These are phyloP conservation scores for Stichodactyla mertensii DNA, from an alignment of 64 coral and sea anemone species.

Conservation along the genomic window DNA sequence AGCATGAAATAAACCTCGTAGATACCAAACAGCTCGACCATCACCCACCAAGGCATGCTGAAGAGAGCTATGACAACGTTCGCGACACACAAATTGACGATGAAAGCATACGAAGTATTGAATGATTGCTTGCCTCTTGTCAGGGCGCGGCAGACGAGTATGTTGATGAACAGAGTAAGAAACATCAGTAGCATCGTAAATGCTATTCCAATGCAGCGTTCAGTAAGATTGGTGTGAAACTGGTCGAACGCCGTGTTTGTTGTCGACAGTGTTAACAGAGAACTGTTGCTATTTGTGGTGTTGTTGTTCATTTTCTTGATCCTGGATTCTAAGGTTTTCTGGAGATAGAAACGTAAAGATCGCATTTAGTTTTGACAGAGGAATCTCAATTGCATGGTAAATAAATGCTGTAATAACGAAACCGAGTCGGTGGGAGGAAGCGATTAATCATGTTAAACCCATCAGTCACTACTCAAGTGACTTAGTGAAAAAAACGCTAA, in stretches of 20 bases:
- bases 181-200: background rate
- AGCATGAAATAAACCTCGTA: background rate
- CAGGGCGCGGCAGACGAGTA: background rate
- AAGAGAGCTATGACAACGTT: background rate
- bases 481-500: no score
- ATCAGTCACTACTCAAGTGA: no score
- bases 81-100: background rate
- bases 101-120: slow-evolving; percentile 12
- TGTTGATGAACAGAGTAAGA: background rate
- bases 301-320: background rate
- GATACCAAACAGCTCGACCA: background rate
- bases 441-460: no score
- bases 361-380: no score
- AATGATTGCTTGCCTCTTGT: background rate
- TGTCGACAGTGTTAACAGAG: background rate
- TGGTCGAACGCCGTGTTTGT: background rate
- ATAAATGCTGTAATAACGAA: no score
- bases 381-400: no score
- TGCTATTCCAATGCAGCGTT: slow-evolving; percentile 11
- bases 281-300: background rate
- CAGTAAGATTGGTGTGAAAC: background rate
- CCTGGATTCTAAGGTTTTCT: background rate
- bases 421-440: no score
- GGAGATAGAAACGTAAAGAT: background rate
- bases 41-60: slow-evolving; percentile 17